Percentiles rank a stretch among this genome's conserved stretches.
These are phyloP conservation scores for Miniopterus natalensis DNA, from an alignment of 2,113 vertebrate species.

Conservation along the genomic window DNA sequence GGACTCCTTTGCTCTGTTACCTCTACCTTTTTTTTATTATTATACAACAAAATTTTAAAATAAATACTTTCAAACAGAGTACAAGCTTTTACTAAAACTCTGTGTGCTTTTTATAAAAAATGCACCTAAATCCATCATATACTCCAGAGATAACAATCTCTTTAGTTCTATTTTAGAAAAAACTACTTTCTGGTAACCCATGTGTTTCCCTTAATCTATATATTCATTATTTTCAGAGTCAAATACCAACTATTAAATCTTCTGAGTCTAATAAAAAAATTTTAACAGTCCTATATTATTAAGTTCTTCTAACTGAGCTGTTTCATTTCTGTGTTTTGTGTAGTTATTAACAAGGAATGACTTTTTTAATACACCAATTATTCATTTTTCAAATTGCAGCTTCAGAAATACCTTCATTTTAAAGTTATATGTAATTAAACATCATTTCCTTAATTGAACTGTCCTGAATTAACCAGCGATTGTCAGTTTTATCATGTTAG, in stretches of 20 bases:
- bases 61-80: slow-evolving; percentile 23
- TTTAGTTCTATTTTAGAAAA: not conserved
- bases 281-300: not conserved
- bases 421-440: slow-evolving; percentile 3
- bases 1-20: not conserved
- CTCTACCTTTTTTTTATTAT: not conserved
- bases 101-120: not conserved
- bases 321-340: slow-evolving; percentile 39
- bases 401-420: slow-evolving; percentile 46
- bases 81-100: slow-evolving; percentile 9
- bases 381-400: slow-evolving; percentile 53
- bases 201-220: slow-evolving; percentile 19
- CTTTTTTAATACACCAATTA: slow-evolving; percentile 7
- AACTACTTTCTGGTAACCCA: not conserved
- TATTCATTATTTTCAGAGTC: slow-evolving; percentile 23
- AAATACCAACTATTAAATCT: not conserved
- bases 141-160: not conserved
- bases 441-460: slow-evolving; percentile 28
- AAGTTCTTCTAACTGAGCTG: not conserved
- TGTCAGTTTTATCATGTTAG: not conserved
- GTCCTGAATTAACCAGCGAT: slow-evolving; percentile 17
- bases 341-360: not conserved
- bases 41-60: slow-evolving; percentile 21
- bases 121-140: not conserved
- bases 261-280: not conserved